Evolutionary conservation across 2,888 invertebrate genomes (phyloP).

Genomic region (Eudasyphora cyanicolor): DNA sequence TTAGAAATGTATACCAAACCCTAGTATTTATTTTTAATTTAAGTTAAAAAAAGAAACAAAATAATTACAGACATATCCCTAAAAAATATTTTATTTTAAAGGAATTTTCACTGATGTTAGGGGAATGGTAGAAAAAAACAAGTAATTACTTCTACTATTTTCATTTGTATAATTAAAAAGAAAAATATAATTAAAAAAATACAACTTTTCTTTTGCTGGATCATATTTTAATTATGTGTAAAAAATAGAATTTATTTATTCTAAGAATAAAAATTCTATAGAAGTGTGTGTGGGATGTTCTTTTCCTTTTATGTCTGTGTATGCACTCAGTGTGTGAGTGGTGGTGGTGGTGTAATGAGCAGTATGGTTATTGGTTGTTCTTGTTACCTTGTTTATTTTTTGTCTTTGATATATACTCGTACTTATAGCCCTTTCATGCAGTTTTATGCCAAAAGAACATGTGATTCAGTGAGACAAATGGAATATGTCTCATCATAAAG

Average conservation of each 20-base stretch:
- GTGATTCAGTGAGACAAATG: too few species aligned
- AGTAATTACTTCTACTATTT: background rate
- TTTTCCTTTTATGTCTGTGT: background rate
- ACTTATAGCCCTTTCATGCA: background rate
- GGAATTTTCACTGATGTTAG: too few species aligned
- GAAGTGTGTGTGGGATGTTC: background rate
- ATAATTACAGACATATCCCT: too few species aligned
- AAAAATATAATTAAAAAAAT: background rate
- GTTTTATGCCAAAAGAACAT: background rate
- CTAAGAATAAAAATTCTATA: background rate
- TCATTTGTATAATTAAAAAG: background rate
- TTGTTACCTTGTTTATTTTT: background rate
- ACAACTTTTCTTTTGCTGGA: background rate
- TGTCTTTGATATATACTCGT: background rate
- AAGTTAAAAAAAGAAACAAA: too few species aligned
- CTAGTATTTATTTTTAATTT: too few species aligned
- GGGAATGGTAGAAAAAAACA: too few species aligned
- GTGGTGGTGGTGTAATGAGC: slow-evolving; percentile 4
- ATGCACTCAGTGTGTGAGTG: background rate
- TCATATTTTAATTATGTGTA: slow-evolving; percentile 9
- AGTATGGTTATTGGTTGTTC: background rate
- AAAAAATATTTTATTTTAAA: too few species aligned
- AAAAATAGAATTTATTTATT: background rate
- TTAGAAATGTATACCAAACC: too few species aligned
- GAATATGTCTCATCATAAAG: too few species aligned